phyloP scores from a whole-genome alignment of 2,113 vertebrate species.

The Phrynosoma platyrhinos region DNA sequence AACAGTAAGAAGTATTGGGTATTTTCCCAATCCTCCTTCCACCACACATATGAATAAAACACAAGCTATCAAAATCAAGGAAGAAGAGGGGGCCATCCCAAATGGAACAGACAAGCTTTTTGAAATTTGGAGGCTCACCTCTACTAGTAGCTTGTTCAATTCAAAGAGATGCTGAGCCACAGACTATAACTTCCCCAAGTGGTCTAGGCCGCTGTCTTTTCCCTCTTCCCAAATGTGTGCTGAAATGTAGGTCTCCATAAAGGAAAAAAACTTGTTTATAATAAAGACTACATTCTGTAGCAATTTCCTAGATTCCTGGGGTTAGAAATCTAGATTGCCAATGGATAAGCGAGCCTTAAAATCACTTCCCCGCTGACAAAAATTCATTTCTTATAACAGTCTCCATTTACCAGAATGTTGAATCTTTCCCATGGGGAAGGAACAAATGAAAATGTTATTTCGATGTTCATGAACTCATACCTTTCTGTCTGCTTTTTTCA shows the following conservation, averaged over 20 bases:
- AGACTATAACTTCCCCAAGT: conserved; percentile 65
- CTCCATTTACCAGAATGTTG: conserved; percentile 98
- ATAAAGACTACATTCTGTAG: conserved; percentile 93
- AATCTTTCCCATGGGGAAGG: conserved; percentile 94
- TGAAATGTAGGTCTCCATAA: conserved; percentile 71
- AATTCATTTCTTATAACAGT: conserved; percentile 98
- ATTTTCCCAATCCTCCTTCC: neutral
- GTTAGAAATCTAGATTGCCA: conserved; percentile 98
- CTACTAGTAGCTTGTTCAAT: neutral
- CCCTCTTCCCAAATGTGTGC: conserved; percentile 57
- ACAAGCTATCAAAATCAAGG: conserved; percentile 19
- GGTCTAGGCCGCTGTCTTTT: conserved; percentile 58
- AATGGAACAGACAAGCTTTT: neutral
- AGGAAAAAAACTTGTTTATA: conserved; percentile 84
- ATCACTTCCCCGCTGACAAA: conserved; percentile 96
- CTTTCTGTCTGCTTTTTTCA: conserved; percentile 95
- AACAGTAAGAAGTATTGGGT: neutral
- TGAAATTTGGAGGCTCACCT: too few species aligned
- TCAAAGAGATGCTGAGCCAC: conserved; percentile 69
- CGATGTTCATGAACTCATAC: conserved; percentile 98
- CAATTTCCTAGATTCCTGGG: conserved; percentile 93
- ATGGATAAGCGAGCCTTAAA: conserved; percentile 99
- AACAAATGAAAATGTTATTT: conserved; percentile 99
- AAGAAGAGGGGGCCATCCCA: neutral
- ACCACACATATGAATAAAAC: neutral